A percentile compares a stretch with the other conserved stretches of the same genome.
Evolutionary conservation across 2,113 vertebrate species (phyloP).

Genomic region (Sturnus vulgaris): DNA sequence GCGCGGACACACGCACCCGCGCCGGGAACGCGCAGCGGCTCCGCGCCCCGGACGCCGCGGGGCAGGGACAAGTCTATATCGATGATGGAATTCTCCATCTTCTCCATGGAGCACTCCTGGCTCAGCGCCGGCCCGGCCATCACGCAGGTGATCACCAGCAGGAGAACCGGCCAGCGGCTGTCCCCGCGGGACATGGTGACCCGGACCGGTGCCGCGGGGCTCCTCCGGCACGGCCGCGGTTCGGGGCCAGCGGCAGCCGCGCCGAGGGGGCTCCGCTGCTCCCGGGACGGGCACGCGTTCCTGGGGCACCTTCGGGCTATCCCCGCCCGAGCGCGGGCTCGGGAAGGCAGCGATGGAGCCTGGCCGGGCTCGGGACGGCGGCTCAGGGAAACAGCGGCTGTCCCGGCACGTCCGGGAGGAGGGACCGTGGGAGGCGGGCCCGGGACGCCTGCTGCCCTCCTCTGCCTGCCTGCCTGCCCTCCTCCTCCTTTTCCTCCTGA

Average conservation of each 20-base stretch:
- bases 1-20: constrained; percentile 31
- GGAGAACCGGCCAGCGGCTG: neutral
- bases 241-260: no score
- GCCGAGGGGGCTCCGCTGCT: neutral
- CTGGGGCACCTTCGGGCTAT: neutral
- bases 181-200: constrained; percentile 23
- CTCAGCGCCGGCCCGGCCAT: neutral
- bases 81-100: constrained; percentile 49
- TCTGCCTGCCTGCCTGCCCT: neutral
- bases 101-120: constrained; percentile 43
- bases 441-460: neutral
- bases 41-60: constrained; percentile 56
- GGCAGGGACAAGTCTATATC: constrained; percentile 61
- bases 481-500: neutral
- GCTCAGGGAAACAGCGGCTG: neutral
- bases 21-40: neutral
- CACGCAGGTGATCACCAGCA: neutral
- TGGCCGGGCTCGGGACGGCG: neutral
- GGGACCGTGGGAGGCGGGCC: neutral
- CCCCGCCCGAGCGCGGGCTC: no score
- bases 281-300: neutral
- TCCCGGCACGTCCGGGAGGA: neutral
- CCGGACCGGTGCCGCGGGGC: neutral
- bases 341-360: neutral
- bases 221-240: neutral